Evolutionary conservation across 2,797 vertebrate genomes (phyloP).

Genomic region (Myotis myotis): DNA sequence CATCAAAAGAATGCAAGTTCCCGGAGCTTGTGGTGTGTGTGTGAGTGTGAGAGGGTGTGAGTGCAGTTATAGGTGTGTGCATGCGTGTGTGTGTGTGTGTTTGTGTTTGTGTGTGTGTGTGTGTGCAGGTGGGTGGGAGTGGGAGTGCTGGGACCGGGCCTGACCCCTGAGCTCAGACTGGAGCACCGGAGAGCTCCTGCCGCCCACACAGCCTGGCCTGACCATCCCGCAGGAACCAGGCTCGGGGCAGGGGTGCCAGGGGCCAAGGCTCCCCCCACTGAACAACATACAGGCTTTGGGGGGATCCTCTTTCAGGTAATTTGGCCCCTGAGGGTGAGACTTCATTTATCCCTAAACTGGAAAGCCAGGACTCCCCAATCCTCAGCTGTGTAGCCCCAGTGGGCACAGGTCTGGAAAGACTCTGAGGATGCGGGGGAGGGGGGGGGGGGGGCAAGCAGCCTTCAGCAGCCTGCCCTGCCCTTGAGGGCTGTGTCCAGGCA

Average conservation of each 20-base stretch:
- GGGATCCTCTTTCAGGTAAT: background rate
- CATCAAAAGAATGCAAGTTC: background rate
- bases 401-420: background rate
- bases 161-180: background rate
- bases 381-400: background rate
- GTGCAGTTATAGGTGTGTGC: background rate
- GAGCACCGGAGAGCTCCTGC: background rate
- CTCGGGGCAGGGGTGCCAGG: background rate
- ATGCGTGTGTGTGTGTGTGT: background rate
- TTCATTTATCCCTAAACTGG: background rate
- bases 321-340: background rate
- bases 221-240: background rate
- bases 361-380: background rate
- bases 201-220: background rate
- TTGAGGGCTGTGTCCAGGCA: background rate
- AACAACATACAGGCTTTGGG: background rate
- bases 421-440: background rate
- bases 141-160: background rate
- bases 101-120: background rate
- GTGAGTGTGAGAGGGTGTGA: background rate
- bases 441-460: background rate
- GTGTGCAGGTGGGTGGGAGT: too few relatives aligned
- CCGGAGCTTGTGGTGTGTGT: background rate
- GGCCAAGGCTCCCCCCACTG: background rate
- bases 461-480: background rate